Evolutionary conservation across 1,140 invertebrate species (phyloP).

Genomic region (Propsilocerus akamusi): DNA sequence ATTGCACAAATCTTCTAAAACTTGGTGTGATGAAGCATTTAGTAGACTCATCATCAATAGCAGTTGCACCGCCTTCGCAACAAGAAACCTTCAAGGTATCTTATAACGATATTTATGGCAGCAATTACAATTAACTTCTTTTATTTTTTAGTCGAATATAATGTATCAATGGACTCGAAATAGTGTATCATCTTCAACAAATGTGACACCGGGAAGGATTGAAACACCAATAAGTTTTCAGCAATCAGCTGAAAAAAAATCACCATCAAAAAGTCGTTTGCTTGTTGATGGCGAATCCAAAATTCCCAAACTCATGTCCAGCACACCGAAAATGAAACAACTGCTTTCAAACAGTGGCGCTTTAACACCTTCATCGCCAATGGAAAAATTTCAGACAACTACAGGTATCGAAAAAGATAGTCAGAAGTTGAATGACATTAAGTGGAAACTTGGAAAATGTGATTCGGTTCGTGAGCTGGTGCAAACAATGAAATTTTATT

Average conservation of each 20-base stretch:
- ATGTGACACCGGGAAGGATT: conserved; percentile 49
- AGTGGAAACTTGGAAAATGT: conserved; percentile 17
- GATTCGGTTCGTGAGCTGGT: conserved; percentile 7
- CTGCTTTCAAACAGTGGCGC: too few species aligned
- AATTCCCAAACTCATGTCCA: neutral
- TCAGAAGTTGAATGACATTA: conserved; percentile 6
- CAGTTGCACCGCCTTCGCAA: neutral
- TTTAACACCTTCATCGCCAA: too few species aligned
- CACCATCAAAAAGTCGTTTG: neutral
- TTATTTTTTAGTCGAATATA: conserved; percentile 49
- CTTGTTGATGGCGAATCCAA: neutral
- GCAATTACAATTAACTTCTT: neutral
- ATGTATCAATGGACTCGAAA: conserved; percentile 80
- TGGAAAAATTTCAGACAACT: neutral
- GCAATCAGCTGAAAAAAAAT: conserved; percentile 7
- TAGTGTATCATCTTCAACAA: conserved; percentile 40
- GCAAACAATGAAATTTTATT: neutral
- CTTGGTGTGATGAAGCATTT: conserved; percentile 66
- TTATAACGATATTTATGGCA: neutral
- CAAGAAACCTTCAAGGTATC: neutral
- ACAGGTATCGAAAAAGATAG: neutral
- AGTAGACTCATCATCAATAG: conserved; percentile 25
- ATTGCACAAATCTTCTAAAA: conserved; percentile 76
- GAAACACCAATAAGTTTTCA: conserved; percentile 24
- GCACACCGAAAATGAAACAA: neutral